Percentiles rank a stretch among this genome's conserved stretches.
phyloP scores from a whole-genome alignment of 2,888 invertebrate species.

The Yponomeuta malinellus region DNA sequence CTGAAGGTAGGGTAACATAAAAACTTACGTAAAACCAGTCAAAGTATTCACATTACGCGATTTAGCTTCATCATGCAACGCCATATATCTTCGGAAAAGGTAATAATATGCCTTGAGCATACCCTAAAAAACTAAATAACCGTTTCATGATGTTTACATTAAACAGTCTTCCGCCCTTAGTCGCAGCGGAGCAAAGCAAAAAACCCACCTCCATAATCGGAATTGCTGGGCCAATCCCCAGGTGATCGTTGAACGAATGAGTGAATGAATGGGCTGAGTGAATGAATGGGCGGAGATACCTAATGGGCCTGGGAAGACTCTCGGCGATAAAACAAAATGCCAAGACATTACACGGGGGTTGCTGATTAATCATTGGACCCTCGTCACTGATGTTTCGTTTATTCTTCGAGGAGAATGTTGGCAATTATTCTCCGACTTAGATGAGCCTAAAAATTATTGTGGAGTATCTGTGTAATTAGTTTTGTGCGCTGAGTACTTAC shows the following conservation, averaged over 20 bases:
- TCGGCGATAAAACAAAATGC: slow-evolving; percentile 59
- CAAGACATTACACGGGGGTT: slow-evolving; percentile 40
- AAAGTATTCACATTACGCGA: too few relatives aligned
- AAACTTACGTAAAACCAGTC: too few relatives aligned
- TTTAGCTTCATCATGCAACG: too few relatives aligned
- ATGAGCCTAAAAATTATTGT: background rate
- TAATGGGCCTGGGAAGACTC: slow-evolving; percentile 62
- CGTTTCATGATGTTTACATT: too few relatives aligned
- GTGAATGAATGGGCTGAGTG: slow-evolving; percentile 43
- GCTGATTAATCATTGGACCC: slow-evolving; percentile 25
- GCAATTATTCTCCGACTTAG: background rate
- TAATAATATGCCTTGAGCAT: too few relatives aligned
- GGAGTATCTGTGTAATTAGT: too few relatives aligned
- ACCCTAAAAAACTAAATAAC: too few relatives aligned
- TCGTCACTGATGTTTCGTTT: slow-evolving; percentile 8
- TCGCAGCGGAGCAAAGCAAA: slow-evolving; percentile 29
- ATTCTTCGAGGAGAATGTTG: slow-evolving; percentile 27
- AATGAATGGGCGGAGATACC: slow-evolving; percentile 48
- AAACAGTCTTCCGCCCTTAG: too few relatives aligned
- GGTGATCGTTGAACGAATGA: slow-evolving; percentile 59
- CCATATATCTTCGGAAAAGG: too few relatives aligned
- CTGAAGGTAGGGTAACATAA: too few relatives aligned
- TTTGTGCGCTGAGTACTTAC: too few relatives aligned
- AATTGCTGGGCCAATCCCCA: slow-evolving; percentile 44
- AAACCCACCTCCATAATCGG: slow-evolving; percentile 48